Conservation (phyloP, 2,888 invertebrate genomes). For the Myathropa florea region DNA sequence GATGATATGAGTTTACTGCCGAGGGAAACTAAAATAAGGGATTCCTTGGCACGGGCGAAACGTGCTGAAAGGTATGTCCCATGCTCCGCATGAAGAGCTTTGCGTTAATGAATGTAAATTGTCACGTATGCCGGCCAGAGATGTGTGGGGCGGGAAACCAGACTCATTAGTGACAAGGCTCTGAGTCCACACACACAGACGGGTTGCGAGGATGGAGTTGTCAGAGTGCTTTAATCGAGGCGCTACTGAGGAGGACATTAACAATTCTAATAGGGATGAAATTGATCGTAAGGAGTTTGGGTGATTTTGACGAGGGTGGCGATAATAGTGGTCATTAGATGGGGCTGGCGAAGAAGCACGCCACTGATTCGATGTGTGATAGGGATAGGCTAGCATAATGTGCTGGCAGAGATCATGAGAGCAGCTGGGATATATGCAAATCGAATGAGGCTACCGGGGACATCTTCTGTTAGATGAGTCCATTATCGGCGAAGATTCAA, state of each 20-base stretch:
- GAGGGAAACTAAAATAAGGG: constrained; percentile 31
- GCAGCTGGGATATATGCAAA: too few relatives aligned
- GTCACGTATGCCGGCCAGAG: not conserved
- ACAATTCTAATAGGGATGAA: constrained; percentile 47
- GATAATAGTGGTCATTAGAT: constrained; percentile 28
- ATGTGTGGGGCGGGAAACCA: not conserved
- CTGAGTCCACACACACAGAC: not conserved
- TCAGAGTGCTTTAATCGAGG: constrained; percentile 19
- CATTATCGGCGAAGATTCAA: too few relatives aligned
- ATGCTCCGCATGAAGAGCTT: not conserved
- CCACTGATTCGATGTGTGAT: not conserved
- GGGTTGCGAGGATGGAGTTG: constrained; percentile 5
- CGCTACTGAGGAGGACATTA: constrained; percentile 16
- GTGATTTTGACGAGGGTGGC: constrained; percentile 30
- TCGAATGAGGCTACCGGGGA: too few relatives aligned
- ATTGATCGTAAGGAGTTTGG: constrained; percentile 30
- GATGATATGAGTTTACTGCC: constrained; percentile 51
- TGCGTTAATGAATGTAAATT: constrained; percentile 38
- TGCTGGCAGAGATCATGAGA: not conserved
- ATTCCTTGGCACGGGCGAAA: constrained; percentile 1
- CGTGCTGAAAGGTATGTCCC: not conserved
- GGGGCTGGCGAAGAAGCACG: not conserved
- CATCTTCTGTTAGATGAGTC: too few relatives aligned
- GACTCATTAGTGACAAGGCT: not conserved
- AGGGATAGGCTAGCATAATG: not conserved